A percentile compares a stretch with the other conserved stretches of the same genome.
These are phyloP conservation scores for Balearica regulorum DNA, from an alignment of 2,797 vertebrate genomes.

Conservation along the genomic window DNA sequence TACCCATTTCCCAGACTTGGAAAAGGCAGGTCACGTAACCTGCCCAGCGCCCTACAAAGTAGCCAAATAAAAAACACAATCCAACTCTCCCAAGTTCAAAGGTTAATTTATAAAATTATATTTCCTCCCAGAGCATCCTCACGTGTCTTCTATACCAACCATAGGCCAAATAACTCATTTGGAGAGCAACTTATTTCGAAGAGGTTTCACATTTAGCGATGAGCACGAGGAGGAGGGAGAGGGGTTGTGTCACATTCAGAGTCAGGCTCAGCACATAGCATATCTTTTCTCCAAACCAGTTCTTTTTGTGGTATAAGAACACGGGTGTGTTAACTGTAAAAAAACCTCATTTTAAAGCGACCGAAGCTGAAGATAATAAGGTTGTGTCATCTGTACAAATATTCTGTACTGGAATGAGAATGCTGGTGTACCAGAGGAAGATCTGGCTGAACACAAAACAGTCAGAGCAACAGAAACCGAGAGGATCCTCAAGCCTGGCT, in stretches of 20 bases:
- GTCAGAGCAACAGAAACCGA: slow-evolving; percentile 56
- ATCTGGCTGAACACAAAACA: slow-evolving; percentile 27
- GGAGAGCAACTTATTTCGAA: slow-evolving; percentile 39
- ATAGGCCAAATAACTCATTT: slow-evolving; percentile 45
- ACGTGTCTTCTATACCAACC: neutral
- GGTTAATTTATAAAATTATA: slow-evolving; percentile 15
- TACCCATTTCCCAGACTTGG: neutral
- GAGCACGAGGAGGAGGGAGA: slow-evolving; percentile 1
- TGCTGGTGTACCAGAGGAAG: neutral
- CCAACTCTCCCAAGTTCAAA: neutral
- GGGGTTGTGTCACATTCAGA: slow-evolving; percentile 17
- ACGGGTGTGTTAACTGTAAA: slow-evolving; percentile 39
- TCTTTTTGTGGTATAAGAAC: slow-evolving; percentile 26
- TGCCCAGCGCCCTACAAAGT: neutral
- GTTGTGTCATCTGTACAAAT: slow-evolving; percentile 22
- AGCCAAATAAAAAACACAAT: neutral
- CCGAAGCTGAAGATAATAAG: neutral
- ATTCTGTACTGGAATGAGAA: slow-evolving; percentile 41
- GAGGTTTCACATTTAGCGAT: slow-evolving; percentile 39
- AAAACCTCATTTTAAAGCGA: neutral
- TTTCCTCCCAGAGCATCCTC: slow-evolving; percentile 43
- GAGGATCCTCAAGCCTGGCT: slow-evolving; percentile 40
- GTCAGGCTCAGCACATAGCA: neutral
- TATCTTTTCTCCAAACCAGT: slow-evolving; percentile 14
- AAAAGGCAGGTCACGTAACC: neutral